Base-by-base conservation (phyloP, 1,140 invertebrate species). In the Cyclargus thomasi region DNA sequence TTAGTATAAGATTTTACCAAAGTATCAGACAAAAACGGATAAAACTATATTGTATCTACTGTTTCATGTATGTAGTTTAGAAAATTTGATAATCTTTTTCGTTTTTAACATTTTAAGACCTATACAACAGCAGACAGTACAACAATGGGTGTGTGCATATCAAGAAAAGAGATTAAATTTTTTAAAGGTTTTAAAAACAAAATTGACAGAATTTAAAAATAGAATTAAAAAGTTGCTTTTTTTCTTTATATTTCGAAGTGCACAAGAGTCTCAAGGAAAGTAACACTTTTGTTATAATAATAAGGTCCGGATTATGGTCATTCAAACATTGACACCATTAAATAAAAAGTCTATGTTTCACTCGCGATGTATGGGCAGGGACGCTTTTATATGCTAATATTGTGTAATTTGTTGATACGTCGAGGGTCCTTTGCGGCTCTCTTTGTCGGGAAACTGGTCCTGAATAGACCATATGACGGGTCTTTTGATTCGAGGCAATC, bases 381-480 rank as follows among this genome's bases (percentile, higher is more conserved):
- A 68, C 53, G 67, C 72, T 83, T 90, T 90, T 70, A 86, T 81
- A 90, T 90, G 87, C 76, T 80, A 90, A 90, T 90, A 59, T 72
- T 85, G 80, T 88, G 83, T 90, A 88, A 87, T 90, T 90, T 90
- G 84, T 88, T 90, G 84, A 88, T 90, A 81, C 72, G 76, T 85
- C 78, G 82, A 90, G 87, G 87, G 85, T 88, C 76, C 79, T 86
- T 86, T 88, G 85, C 83, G 84, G 83, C 84, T 75, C 80, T 74
- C 81, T 83, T 87, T 90, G 83, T 87, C 64, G 71, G 66, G 74
- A 86, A n/a, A 90, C 87, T 81, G 81, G 87, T 87, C 75, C 18
- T 77, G 78, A 84, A 84, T 83, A 75, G 75, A 85, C 85, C 87
- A 87, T 89, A 88, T 87, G 85, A 88, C 81, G 76, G 76, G 79